These are phyloP conservation scores for Cydia amplana DNA, from an alignment of 1,140 invertebrate genomes.

Conservation along the genomic window DNA sequence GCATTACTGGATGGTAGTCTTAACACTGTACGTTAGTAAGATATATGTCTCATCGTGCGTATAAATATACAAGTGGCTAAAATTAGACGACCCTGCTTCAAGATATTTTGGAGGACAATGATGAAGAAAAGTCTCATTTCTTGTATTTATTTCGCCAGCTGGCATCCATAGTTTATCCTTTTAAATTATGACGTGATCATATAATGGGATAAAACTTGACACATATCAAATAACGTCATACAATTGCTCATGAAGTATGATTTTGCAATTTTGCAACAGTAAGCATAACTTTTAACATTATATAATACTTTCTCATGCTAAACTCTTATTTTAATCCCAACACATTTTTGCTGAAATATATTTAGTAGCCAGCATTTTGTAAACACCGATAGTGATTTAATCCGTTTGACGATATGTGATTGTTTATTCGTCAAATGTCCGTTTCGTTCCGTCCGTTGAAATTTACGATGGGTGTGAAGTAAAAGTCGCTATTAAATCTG, in stretches of 20 bases:
- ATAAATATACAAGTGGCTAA: conserved; percentile 31
- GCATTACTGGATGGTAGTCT: neutral
- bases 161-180: conserved; percentile 32
- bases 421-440: conserved; percentile 29
- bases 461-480: conserved; percentile 24
- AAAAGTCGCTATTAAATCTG: conserved; percentile 18
- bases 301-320: neutral
- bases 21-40: neutral
- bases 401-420: neutral
- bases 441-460: conserved; percentile 5
- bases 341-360: neutral
- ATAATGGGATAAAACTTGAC: neutral
- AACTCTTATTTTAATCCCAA: neutral
- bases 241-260: neutral
- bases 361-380: neutral
- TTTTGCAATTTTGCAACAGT: neutral
- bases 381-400: conserved; percentile 1
- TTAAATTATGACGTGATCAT: conserved; percentile 1
- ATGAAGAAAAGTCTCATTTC: conserved; percentile 37
- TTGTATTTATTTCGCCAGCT: conserved; percentile 38
- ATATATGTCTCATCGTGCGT: conserved; percentile 13
- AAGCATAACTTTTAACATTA: neutral
- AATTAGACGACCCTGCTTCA: conserved; percentile 41
- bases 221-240: neutral
- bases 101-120: conserved; percentile 42